A percentile compares a stretch with the other conserved stretches of the same genome.
Evolutionary conservation across 2,797 vertebrate species (phyloP).

Genomic region (Acanthurus lineatus): DNA sequence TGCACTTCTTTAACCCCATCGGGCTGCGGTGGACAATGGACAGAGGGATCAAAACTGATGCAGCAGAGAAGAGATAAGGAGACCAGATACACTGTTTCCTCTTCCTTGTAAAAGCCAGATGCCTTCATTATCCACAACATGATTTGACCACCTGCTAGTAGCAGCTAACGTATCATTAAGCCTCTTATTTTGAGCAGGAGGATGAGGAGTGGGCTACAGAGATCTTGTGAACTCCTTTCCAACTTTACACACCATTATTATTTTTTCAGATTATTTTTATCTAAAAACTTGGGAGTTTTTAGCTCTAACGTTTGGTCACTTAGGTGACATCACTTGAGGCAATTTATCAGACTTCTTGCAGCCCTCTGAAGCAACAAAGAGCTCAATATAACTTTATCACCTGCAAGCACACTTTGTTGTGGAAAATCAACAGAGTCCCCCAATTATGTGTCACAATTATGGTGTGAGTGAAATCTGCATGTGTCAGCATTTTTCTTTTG

Average conservation of each 20-base stretch:
- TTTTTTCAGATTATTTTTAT: too few relatives aligned
- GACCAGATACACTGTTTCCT: not conserved
- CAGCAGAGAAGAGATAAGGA: not conserved
- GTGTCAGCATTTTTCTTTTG: not conserved
- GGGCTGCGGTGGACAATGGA: not conserved
- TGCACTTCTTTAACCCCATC: not conserved
- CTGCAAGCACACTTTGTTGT: not conserved
- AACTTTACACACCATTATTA: not conserved
- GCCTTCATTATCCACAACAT: not conserved
- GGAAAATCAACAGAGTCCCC: too few relatives aligned
- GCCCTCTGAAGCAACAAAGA: not conserved
- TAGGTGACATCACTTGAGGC: not conserved
- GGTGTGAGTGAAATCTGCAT: not conserved
- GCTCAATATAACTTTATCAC: not conserved
- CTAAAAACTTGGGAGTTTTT: too few relatives aligned
- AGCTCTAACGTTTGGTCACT: not conserved
- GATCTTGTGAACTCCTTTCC: too few relatives aligned
- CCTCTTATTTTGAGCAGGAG: not conserved
- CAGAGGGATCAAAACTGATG: not conserved
- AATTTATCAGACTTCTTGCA: not conserved
- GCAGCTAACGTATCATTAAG: not conserved
- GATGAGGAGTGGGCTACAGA: not conserved
- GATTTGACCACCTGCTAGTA: not conserved
- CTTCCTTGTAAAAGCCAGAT: not conserved
- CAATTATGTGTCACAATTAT: conserved; percentile 3